phyloP scores from a whole-genome alignment of 2,113 vertebrate species.

The Theristicus caerulescens region DNA sequence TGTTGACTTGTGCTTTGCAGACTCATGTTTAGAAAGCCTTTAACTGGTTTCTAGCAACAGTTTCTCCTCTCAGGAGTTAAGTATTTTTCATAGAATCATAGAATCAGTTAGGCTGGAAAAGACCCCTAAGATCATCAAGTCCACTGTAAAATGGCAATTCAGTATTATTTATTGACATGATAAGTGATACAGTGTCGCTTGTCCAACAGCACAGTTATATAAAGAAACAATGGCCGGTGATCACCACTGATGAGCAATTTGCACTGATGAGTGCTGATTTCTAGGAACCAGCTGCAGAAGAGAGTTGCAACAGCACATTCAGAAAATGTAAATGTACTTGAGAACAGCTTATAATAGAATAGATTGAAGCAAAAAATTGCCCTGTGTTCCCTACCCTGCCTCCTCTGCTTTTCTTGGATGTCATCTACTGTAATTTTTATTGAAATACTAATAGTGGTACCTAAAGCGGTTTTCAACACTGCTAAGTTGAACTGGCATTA shows the following conservation, averaged over 20 bases:
- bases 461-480: background rate
- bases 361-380: background rate
- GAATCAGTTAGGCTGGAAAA: background rate
- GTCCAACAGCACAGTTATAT: background rate
- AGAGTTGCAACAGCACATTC: background rate
- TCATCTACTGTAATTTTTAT: background rate
- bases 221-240: background rate
- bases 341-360: background rate
- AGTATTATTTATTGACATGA: background rate
- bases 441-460: background rate
- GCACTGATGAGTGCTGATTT: background rate
- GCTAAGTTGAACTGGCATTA: background rate
- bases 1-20: background rate
- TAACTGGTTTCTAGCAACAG: background rate
- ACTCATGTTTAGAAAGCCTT: background rate
- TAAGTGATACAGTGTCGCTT: background rate
- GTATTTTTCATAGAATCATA: background rate
- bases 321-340: background rate
- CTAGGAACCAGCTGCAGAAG: slow-evolving; percentile 20
- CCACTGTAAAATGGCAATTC: background rate
- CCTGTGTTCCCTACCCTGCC: background rate
- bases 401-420: slow-evolving; percentile 14
- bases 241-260: background rate
- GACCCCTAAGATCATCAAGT: background rate
- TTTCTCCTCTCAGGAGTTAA: background rate